Base-by-base conservation (phyloP, 2,797 vertebrate species). In the Sciaenops ocellatus region DNA sequence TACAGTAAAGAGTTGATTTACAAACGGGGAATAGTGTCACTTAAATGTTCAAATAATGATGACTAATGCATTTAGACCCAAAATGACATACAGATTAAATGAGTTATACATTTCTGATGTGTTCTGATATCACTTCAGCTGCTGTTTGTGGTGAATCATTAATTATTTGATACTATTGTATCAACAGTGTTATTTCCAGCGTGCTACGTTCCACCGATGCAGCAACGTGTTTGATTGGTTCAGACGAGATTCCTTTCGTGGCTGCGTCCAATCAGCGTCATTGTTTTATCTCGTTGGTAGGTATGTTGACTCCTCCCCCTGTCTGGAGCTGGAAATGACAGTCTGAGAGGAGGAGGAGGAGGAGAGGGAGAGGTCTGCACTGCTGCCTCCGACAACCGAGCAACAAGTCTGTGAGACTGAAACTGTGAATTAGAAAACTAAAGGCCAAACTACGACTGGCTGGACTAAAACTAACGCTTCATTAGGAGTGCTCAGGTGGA, bases 311-410 rank as follows among this genome's bases (percentile, higher is more conserved):
- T 34, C 85, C 90, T 6, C 90, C 90, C 84, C 75, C 72, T 63
- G 75, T 55, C 60, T 83, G 79, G 48, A 51, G 70, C 18, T 90
- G 80, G 85, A 66, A 76, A n/a, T 92, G 93, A 91, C 89, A 91
- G 87, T 77, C 59, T 24, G 80, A 67, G 71, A 42, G 44, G 54
- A 68, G 73, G 51, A 74, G 76, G 22, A n/a, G 54, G 30, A 52
- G 77, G 56, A 38, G 64, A 47, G 60, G 61, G 63, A n/a, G 54
- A 65, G 51, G 59, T 61, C 44, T 12, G 16, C 10, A 8, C 51
- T 54, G 9, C 69, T 54, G 64, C 61, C 46, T 52, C 34, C 60
- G 77, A 70, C 30, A 24, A 69, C 34, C 47, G 47, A 85, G 72
- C 75, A 57, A 48, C 50, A 69, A 76, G 81, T 83, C 76, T 78